Percentiles rank a stretch among this genome's conserved stretches.
These are phyloP conservation scores for Celastrina argiolus DNA, from an alignment of 2,888 invertebrate genomes.

Conservation along the genomic window DNA sequence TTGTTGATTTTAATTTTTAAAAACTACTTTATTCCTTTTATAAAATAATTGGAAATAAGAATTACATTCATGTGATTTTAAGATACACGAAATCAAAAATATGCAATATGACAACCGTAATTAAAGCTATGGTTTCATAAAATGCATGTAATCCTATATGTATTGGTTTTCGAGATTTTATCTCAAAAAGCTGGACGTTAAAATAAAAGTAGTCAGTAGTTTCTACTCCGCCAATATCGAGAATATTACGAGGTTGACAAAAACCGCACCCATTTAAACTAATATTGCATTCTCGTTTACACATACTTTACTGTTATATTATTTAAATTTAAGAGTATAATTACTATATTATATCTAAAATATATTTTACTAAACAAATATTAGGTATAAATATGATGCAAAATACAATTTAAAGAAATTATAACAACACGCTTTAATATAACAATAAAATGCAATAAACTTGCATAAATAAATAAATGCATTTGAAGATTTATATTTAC, in stretches of 20 bases:
- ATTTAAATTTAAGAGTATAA: background rate
- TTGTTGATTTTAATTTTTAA: background rate
- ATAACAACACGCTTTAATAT: background rate
- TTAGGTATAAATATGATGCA: background rate
- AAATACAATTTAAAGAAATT: background rate
- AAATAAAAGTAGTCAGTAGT: no score
- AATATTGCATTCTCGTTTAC: no score
- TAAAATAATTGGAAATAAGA: background rate
- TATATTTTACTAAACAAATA: background rate
- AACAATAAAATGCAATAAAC: background rate
- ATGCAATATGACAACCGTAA: background rate
- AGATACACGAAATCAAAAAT: background rate
- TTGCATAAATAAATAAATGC: constrained; percentile 4
- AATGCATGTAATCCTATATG: background rate
- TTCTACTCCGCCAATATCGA: background rate
- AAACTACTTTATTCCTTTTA: background rate
- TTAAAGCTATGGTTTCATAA: background rate
- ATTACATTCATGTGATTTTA: background rate
- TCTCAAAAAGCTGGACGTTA: background rate
- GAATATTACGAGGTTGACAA: background rate
- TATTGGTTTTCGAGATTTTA: background rate
- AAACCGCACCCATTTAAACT: background rate
- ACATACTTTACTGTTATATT: no score
- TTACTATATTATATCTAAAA: background rate
- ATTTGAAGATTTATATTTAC: background rate